Evolutionary conservation across 2,113 vertebrate species (phyloP).

Genomic region (Xyliphius kryptos): DNA sequence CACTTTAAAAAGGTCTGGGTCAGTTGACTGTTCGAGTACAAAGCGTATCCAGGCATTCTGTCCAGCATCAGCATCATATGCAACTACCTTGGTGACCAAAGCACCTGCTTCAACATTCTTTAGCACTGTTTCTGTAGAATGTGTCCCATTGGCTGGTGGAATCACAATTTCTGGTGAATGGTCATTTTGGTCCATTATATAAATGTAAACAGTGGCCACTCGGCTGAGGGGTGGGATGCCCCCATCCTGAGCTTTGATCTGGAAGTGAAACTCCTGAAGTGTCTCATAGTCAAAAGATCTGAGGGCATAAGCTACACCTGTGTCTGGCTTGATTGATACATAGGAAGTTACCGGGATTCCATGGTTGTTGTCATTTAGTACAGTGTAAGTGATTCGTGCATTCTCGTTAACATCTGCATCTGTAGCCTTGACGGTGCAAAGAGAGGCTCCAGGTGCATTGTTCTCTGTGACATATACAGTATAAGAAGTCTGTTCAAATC

Average conservation of each 20-base stretch:
- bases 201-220: conserved; percentile 82
- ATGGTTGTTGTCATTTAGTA: conserved; percentile 85
- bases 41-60: conserved; percentile 93
- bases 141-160: conserved; percentile 80
- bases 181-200: conserved; percentile 88
- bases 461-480: conserved; percentile 89
- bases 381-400: conserved; percentile 84
- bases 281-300: conserved; percentile 93
- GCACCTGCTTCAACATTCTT: conserved; percentile 79
- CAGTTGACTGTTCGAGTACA: conserved; percentile 74
- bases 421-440: conserved; percentile 83
- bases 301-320: conserved; percentile 83
- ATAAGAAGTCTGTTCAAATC: conserved; percentile 80
- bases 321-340: conserved; percentile 85
- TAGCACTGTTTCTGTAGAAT: conserved; percentile 81
- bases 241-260: conserved; percentile 88
- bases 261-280: conserved; percentile 85
- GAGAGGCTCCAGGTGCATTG: conserved; percentile 76
- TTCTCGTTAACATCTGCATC: conserved; percentile 87
- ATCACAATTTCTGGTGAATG: conserved; percentile 85
- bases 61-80: conserved; percentile 91
- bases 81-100: conserved; percentile 92
- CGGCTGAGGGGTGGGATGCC: conserved; percentile 85
- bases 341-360: conserved; percentile 86
- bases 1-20: conserved; percentile 84